These are phyloP conservation scores for Vireo griseus DNA, from an alignment of 2,797 vertebrate genomes.

Conservation along the genomic window DNA sequence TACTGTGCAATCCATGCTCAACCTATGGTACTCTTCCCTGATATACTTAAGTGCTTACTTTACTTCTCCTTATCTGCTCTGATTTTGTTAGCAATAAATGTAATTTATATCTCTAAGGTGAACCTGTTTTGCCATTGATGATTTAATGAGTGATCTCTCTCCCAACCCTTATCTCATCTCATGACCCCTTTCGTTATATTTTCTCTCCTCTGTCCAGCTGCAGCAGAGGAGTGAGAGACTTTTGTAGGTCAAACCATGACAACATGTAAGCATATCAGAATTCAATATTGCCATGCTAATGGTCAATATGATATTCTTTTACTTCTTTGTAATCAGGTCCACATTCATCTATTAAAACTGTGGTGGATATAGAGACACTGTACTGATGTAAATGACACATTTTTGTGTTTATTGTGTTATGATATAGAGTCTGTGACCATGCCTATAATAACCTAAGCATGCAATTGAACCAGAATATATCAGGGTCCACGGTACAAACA, in stretches of 20 bases:
- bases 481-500: background rate
- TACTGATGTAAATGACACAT: background rate
- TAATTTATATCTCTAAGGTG: background rate
- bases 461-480: background rate
- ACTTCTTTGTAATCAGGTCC: background rate
- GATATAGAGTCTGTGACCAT: background rate
- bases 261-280: background rate
- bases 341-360: background rate
- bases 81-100: background rate
- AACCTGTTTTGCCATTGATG: background rate
- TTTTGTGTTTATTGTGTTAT: background rate
- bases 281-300: background rate
- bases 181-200: background rate
- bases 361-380: background rate
- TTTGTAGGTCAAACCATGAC: background rate
- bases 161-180: background rate
- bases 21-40: background rate
- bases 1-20: background rate
- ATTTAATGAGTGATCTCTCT: background rate
- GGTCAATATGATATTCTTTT: background rate
- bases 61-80: background rate
- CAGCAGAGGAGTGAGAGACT: background rate
- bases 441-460: background rate
- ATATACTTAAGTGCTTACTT: background rate
- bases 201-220: background rate